Percentiles rank a stretch among this genome's conserved stretches.
phyloP scores from a whole-genome alignment of 2,888 invertebrate genomes.

The Sinentomon sp. region DNA sequence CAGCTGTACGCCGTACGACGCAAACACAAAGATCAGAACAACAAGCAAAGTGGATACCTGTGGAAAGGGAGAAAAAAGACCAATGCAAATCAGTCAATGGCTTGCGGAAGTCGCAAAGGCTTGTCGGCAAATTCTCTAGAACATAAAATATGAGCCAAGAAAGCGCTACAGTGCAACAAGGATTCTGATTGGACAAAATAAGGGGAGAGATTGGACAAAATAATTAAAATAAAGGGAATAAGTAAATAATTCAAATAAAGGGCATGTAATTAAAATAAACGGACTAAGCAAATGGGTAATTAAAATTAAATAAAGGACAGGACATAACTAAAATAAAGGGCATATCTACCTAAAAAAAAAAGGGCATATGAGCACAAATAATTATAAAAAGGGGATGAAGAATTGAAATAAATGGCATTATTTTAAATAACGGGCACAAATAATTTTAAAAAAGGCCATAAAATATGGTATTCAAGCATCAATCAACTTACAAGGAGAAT shows the following conservation, averaged over 20 bases:
- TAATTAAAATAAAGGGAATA: too few relatives aligned
- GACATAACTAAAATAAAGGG: too few relatives aligned
- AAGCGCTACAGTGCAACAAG: neutral
- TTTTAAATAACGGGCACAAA: neutral
- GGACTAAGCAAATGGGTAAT: too few relatives aligned
- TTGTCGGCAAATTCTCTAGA: neutral
- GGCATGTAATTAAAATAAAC: too few relatives aligned
- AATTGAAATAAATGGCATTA: neutral
- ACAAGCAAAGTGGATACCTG: constrained; percentile 85
- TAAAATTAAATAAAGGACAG: too few relatives aligned
- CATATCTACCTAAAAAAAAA: too few relatives aligned
- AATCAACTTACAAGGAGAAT: constrained; percentile 54
- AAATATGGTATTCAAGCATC: neutral
- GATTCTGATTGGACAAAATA: too few relatives aligned
- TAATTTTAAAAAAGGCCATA: neutral
- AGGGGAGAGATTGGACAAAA: too few relatives aligned
- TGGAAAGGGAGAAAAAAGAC: constrained; percentile 10
- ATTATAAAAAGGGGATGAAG: neutral
- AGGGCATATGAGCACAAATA: neutral
- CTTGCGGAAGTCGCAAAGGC: neutral
- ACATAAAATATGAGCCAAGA: neutral
- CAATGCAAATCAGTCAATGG: too few relatives aligned
- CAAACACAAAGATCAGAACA: constrained; percentile 94
- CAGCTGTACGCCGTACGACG: constrained; percentile 91
- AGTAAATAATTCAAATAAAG: too few relatives aligned